phyloP scores from a whole-genome alignment of 2,888 invertebrate species.

The Carterocephalus palaemon region DNA sequence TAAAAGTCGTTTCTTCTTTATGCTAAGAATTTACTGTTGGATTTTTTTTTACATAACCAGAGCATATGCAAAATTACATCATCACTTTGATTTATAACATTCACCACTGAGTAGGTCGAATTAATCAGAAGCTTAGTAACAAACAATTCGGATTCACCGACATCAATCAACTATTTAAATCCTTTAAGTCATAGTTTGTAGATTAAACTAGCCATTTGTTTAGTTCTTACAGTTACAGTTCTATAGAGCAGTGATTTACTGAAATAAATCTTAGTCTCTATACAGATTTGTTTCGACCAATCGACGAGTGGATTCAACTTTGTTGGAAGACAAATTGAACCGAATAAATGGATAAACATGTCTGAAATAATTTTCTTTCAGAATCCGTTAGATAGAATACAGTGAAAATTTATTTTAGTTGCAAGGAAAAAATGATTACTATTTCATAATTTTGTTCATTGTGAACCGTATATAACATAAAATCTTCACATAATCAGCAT shows the following conservation, averaged over 20 bases:
- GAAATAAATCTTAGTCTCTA: constrained; percentile 41
- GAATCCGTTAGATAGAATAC: too few species aligned
- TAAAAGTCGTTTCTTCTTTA: too few species aligned
- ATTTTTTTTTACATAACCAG: too few species aligned
- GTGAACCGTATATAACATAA: too few species aligned
- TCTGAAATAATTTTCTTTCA: not conserved
- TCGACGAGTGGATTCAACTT: constrained; percentile 39
- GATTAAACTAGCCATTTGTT: constrained; percentile 28
- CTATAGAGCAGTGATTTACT: constrained; percentile 27
- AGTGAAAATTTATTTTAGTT: too few species aligned
- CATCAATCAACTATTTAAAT: constrained; percentile 13
- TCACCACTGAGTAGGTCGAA: constrained; percentile 1
- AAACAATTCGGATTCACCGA: constrained; percentile 5
- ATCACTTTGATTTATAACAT: not conserved
- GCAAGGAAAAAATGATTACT: too few species aligned
- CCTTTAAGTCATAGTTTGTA: constrained; percentile 9
- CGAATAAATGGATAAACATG: constrained; percentile 3
- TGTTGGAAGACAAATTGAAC: constrained; percentile 34
- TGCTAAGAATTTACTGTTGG: too few species aligned
- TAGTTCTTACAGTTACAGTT: constrained; percentile 23
- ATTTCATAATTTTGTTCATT: too few species aligned
- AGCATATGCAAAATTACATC: too few species aligned
- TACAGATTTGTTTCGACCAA: constrained; percentile 39
- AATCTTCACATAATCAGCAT: too few species aligned
- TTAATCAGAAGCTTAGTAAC: constrained; percentile 10